Conservation (phyloP, 2,113 vertebrate species). For the Chaetops frenatus region DNA sequence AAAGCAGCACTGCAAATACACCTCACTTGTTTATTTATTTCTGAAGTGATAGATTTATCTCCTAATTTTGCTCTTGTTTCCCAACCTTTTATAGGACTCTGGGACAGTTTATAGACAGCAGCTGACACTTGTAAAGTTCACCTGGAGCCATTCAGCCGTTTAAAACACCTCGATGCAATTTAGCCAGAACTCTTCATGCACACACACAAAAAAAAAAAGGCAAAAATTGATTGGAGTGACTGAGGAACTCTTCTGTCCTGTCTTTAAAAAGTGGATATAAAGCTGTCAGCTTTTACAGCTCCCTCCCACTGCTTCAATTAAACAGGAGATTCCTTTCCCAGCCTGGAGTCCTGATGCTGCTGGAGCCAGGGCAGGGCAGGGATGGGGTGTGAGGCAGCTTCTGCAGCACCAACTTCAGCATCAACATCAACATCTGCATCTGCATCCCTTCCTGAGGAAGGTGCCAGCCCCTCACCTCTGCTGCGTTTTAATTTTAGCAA, state of each 20-base stretch:
- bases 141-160: not conserved
- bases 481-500: not conserved
- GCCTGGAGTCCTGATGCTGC: not conserved
- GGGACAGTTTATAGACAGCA: constrained; percentile 14
- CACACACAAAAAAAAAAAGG: not conserved
- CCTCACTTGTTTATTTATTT: not conserved
- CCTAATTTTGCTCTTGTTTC: constrained; percentile 9
- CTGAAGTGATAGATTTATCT: not conserved
- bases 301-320: not conserved
- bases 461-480: accelerated
- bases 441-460: not conserved
- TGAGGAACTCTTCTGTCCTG: not conserved
- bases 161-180: not conserved
- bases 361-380: not conserved
- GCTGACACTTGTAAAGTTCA: constrained; percentile 38
- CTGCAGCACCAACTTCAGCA: accelerated
- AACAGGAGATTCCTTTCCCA: not conserved
- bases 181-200: not conserved
- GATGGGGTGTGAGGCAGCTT: accelerated
- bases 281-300: not conserved
- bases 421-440: not conserved
- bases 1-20: not conserved
- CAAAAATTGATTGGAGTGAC: not conserved
- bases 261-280: not conserved
- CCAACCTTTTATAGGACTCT: not conserved